Base-by-base conservation (phyloP, 1,140 invertebrate genomes). In the Brachionus manjavacas region DNA sequence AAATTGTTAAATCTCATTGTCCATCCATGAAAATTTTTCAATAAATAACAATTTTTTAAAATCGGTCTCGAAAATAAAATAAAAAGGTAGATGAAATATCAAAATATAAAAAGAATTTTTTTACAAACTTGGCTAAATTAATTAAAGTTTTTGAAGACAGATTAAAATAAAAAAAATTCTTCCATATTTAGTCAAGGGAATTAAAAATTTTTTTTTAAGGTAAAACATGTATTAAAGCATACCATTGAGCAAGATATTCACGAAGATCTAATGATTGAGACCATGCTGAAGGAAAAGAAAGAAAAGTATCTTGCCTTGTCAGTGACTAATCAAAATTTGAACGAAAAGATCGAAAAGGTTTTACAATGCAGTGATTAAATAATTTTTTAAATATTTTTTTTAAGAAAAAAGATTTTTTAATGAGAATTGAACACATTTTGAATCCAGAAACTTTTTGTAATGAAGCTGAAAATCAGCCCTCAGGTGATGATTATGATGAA, bases 231-330 rank as follows among this genome's bases (percentile, higher is more conserved):
- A 3, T 0, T 81, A 28, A 81, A 68, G 39, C 79, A 64, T 12
- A 81, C 35, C 4, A 46, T 43, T 41, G 79, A 60, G 60, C 52
- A 81, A 81, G 79, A 81, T 60, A 81, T 81, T 11, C 28, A 64
- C 11, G 52, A 81, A 23, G 64, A 25, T 20, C 55, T 39, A 11
- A 14, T 81, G 7, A 81, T 43, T 64, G 35, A 81, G 31, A 68
- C 9, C 3, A 81, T 81, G 79, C 9, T 64, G 3, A 68, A 81
- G 2, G 64, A 81, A 35, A 60, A 64, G 39, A 81, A 68, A 35
- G 79, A 81, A 46, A 81, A 81, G 8, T 81, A 64, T 43, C n/a
- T 60, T 16, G 60, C 55, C 23, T 64, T 64, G 11, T 81, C 41
- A 1, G 25, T 23, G 16, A 25, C 20, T n/a, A 81, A 81, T 28